A percentile compares a stretch with the other conserved stretches of the same genome.
Conservation (phyloP, 2,113 vertebrate species). For the Dipodomys stephensi region DNA sequence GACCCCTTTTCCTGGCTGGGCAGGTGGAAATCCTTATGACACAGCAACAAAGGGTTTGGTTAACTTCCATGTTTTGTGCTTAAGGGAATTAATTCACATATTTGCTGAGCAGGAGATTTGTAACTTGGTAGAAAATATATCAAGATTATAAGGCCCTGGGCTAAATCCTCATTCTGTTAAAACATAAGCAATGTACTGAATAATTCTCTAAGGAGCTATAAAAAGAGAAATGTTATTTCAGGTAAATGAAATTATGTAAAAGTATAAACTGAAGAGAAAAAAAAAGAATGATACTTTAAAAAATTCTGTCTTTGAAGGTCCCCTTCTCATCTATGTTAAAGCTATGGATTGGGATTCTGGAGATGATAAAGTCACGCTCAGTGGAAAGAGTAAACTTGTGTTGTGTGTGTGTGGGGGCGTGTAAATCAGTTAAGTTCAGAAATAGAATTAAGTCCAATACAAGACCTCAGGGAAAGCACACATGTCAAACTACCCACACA, state of each 20-base stretch:
- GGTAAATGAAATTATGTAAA: background rate
- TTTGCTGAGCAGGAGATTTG: background rate
- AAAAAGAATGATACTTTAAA: background rate
- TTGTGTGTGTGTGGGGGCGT: background rate
- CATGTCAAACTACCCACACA: too few relatives aligned
- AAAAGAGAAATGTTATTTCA: background rate
- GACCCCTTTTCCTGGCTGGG: background rate
- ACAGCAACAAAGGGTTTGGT: background rate
- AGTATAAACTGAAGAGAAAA: background rate
- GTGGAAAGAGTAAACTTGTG: background rate
- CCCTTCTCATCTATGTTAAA: background rate
- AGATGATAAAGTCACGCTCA: background rate
- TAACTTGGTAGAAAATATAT: background rate
- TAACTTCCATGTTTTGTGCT: background rate
- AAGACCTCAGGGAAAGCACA: background rate
- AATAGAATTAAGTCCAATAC: background rate
- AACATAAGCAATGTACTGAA: background rate
- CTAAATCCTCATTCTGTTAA: background rate
- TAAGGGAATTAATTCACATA: background rate
- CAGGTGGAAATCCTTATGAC: background rate
- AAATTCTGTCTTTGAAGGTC: background rate
- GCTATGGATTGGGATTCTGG: background rate
- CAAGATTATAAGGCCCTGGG: background rate
- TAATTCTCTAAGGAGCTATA: slow-evolving; percentile 25
- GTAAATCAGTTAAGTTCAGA: background rate